Evolutionary conservation across 2,888 invertebrate species (phyloP).

Genomic region (Cerastoderma edule): DNA sequence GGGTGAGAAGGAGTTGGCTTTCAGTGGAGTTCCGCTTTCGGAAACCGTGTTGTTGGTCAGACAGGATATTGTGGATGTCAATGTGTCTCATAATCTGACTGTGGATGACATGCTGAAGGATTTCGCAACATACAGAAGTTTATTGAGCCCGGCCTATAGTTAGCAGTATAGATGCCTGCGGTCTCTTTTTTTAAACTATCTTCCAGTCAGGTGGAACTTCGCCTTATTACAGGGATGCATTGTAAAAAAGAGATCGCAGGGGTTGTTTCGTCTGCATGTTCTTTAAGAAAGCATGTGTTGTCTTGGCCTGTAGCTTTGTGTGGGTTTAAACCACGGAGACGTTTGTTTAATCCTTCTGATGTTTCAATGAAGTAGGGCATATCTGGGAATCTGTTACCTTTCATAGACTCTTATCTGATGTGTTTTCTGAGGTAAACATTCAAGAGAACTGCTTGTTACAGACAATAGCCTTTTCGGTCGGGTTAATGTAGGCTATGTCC

Average conservation of each 20-base stretch:
- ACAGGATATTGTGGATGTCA: conserved; percentile 9
- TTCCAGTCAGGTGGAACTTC: conserved; percentile 10
- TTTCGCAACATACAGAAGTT: no score
- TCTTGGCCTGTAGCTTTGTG: not conserved
- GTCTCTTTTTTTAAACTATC: not conserved
- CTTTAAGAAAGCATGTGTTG: conserved; percentile 10
- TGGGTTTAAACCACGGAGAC: not conserved
- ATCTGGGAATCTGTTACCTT: no score
- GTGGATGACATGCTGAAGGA: conserved; percentile 12
- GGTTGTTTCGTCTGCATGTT: not conserved
- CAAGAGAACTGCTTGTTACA: not conserved
- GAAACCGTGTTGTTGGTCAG: conserved; percentile 25
- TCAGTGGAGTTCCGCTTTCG: conserved; percentile 8
- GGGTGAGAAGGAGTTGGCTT: conserved; percentile 20
- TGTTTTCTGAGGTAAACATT: conserved; percentile 9
- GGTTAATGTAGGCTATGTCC: conserved; percentile 14
- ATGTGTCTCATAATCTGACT: conserved; percentile 23
- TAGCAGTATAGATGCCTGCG: not conserved
- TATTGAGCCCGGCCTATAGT: not conserved
- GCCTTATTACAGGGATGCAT: conserved; percentile 12
- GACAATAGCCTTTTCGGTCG: conserved; percentile 2
- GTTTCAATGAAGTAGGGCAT: not conserved
- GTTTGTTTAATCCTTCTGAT: conserved; percentile 2
- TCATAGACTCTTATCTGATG: no score
- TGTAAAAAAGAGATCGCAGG: not conserved